Base-by-base conservation (phyloP, 30 jellyfish, hydroid and myxozoan genomes). In the Cassiopea xamachana region DNA sequence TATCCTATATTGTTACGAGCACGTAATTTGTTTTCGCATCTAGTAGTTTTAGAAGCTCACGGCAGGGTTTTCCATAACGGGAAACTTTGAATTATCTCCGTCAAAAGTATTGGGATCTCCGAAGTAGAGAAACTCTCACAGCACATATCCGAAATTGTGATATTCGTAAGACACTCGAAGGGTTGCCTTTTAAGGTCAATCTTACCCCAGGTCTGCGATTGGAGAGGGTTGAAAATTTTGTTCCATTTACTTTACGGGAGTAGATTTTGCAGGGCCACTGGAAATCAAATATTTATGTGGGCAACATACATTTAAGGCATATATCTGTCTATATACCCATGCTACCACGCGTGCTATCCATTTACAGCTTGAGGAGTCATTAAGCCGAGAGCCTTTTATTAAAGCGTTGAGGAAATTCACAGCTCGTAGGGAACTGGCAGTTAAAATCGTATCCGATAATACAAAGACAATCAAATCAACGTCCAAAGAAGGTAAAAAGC, bases 221-320 rank as follows among this genome's bases (percentile, higher is more conserved):
- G 7, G n/a, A 10, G 6, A 87, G 94, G 61, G 94, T 87, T 7
- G 82, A 55, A 60, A 83, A 75, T 45, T 12, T 55, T 55, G 83
- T 90, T 44, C 97, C 97, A 1, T 90, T 90, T 73, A 81, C 70
- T 17, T 62, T 14, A 67, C 89, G 14, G 92, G 97, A 1, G 50
- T 87, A 10, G 94, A 87, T 77, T 87, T 87, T 60, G 91, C 90
- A 12, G 89, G 97, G 2, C 91, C 96, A 15, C 51, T 80, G 68
- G 44, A 61, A 44, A 47, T 2, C 2, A 69, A 17, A 17, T 0
- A 39, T 60, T 14, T 84, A 17, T 6, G 79, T 46, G 87, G 76
- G 43, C 47, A 46, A 49, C 18, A 73, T 2, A 19, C 68, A 7
- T 67, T 19, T 75, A 83, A 83, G 43, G 13, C 10, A 1, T 85